phyloP scores from a whole-genome alignment of 2,888 invertebrate species.

The Sphaerophoria taeniata region DNA sequence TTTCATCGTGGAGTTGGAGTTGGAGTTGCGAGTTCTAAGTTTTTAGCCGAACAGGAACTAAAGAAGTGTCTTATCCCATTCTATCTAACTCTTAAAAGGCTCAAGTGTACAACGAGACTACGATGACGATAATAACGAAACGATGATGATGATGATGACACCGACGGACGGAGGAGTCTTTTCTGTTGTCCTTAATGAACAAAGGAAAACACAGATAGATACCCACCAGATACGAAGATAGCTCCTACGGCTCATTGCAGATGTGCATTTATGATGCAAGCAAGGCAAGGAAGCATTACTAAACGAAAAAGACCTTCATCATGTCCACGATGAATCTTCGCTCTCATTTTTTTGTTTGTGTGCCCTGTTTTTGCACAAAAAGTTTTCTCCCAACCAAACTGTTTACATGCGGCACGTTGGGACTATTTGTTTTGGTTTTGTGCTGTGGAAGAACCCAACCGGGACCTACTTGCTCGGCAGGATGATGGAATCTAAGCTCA shows the following conservation, averaged over 20 bases:
- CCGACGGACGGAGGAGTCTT: slow-evolving; percentile 32
- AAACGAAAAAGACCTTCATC: slow-evolving; percentile 23
- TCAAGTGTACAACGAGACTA: slow-evolving; percentile 44
- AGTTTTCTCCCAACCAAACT: slow-evolving; percentile 23
- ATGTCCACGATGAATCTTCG: slow-evolving; percentile 48
- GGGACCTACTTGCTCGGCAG: too few species aligned
- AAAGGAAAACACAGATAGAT: slow-evolving; percentile 54
- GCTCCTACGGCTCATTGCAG: slow-evolving; percentile 40
- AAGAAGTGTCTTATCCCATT: slow-evolving; percentile 48
- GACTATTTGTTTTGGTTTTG: slow-evolving; percentile 57
- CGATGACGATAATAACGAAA: slow-evolving; percentile 6
- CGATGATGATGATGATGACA: slow-evolving; percentile 16
- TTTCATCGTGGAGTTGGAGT: slow-evolving; percentile 53
- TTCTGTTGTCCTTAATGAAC: slow-evolving; percentile 55
- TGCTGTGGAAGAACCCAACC: not conserved
- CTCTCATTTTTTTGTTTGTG: slow-evolving; percentile 8
- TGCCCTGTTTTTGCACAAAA: slow-evolving; percentile 35
- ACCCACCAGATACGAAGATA: not conserved
- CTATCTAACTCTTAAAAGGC: slow-evolving; percentile 57
- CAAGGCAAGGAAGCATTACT: slow-evolving; percentile 46
- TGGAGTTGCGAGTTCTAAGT: too few species aligned
- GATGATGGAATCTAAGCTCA: slow-evolving; percentile 42
- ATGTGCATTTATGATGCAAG: slow-evolving; percentile 73
- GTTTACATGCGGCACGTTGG: slow-evolving; percentile 54
- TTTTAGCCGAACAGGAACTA: slow-evolving; percentile 8